Evolutionary conservation across 1,140 invertebrate genomes (phyloP).

Genomic region (Adelges cooleyi): DNA sequence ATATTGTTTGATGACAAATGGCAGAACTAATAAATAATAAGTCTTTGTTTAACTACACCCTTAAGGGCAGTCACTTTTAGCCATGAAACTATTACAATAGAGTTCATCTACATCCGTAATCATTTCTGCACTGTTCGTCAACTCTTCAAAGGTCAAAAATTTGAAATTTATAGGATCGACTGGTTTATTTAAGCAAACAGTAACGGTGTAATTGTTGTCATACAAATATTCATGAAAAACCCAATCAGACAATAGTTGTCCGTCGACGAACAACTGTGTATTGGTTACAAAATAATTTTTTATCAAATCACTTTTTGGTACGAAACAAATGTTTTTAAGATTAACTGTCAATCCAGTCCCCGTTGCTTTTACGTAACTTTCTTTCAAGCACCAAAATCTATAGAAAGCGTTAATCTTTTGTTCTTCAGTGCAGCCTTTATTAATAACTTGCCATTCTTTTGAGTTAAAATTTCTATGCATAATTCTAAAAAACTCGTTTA

Average conservation of each 20-base stretch:
- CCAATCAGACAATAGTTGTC: constrained; percentile 52
- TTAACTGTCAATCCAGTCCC: constrained; percentile 73
- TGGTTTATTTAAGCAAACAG: constrained; percentile 48
- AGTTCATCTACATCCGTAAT: constrained; percentile 33
- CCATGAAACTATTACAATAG: constrained; percentile 33
- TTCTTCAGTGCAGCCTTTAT: constrained; percentile 39
- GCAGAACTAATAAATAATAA: too few relatives aligned
- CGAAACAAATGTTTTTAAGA: constrained; percentile 63
- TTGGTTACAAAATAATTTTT: constrained; percentile 45
- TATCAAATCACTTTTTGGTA: constrained; percentile 44
- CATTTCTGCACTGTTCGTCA: constrained; percentile 33
- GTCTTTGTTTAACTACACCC: too few relatives aligned
- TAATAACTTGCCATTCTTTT: constrained; percentile 68
- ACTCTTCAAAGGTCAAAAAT: constrained; percentile 34
- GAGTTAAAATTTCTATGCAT: constrained; percentile 73
- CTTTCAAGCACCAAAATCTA: constrained; percentile 88
- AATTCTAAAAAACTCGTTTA: constrained; percentile 68
- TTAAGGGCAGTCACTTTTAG: constrained; percentile 32
- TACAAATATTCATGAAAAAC: constrained; percentile 76
- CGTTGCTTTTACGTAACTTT: constrained; percentile 85
- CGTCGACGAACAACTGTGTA: constrained; percentile 56
- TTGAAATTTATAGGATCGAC: constrained; percentile 29
- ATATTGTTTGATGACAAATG: too few relatives aligned
- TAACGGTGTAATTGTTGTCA: constrained; percentile 66
- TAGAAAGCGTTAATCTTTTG: constrained; percentile 64